Conservation (phyloP, 2,113 vertebrate genomes). For the Scalopus aquaticus region DNA sequence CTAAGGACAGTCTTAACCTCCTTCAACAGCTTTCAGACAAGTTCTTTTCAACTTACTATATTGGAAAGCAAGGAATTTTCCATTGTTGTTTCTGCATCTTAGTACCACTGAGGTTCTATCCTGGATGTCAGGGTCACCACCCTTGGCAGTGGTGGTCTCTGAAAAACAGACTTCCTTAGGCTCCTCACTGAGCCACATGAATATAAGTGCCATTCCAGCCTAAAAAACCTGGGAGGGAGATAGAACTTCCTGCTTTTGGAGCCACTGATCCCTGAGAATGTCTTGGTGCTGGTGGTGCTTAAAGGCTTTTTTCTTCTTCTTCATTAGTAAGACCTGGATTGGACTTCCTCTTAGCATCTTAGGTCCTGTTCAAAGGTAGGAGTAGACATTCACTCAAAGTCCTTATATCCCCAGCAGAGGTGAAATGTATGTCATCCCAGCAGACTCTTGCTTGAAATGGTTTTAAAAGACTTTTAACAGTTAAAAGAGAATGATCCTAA, state of each 20-base stretch:
- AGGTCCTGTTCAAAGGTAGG: background rate
- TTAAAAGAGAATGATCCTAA: no score
- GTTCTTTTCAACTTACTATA: background rate
- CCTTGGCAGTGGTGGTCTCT: background rate
- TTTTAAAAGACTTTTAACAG: no score
- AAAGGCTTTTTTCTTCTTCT: background rate
- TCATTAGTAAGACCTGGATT: background rate
- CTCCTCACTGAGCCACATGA: background rate
- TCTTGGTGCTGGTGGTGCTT: background rate
- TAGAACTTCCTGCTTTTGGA: background rate
- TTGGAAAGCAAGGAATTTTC: background rate
- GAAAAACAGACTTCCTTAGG: background rate
- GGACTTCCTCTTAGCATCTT: background rate
- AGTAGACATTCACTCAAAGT: background rate
- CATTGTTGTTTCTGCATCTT: background rate
- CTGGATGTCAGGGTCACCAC: background rate
- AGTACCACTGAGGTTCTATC: background rate
- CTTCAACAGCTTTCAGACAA: background rate
- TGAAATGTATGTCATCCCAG: no score
- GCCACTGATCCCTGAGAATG: background rate
- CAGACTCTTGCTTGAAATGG: no score
- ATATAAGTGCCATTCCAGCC: background rate
- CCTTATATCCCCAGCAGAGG: background rate
- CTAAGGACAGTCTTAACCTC: background rate
- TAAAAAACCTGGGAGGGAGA: background rate